Evolutionary conservation across 2,113 vertebrate genomes (phyloP).

Genomic region (Accipiter virgatus): DNA sequence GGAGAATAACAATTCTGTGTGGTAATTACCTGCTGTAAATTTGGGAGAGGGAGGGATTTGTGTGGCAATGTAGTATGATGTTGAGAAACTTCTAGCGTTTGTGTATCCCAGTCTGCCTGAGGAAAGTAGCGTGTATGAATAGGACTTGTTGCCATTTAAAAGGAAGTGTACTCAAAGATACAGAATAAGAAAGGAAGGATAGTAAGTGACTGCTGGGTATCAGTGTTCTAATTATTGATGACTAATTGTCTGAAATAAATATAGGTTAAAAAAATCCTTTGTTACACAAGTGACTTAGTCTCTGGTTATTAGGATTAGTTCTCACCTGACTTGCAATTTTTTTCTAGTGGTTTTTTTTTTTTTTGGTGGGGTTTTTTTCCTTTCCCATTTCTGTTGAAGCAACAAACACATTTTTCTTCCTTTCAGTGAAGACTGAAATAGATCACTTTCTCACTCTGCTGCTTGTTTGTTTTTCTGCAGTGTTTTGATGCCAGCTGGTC

Average conservation of each 20-base stretch:
- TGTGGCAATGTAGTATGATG: background rate
- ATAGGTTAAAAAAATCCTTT: background rate
- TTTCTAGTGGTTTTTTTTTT: background rate
- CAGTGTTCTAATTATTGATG: background rate
- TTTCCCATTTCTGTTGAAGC: background rate
- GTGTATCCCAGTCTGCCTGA: background rate
- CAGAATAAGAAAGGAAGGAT: background rate
- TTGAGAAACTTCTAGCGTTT: background rate
- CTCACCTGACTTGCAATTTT: background rate
- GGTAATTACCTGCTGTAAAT: background rate
- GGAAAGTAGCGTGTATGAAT: background rate
- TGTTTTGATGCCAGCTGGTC: conserved; percentile 29
- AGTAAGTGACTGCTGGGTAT: background rate
- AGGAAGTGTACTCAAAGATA: background rate
- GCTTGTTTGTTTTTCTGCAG: background rate
- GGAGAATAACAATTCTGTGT: background rate
- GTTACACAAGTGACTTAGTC: background rate
- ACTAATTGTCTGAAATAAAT: background rate
- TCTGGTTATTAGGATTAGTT: background rate
- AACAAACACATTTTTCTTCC: background rate
- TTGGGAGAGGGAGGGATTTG: background rate
- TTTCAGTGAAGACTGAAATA: background rate
- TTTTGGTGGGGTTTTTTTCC: no score
- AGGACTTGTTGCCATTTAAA: background rate
- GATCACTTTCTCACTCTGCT: background rate